A percentile compares a stretch with the other conserved stretches of the same genome.
These are phyloP conservation scores for Montipora sp. DNA, from an alignment of 64 coral and sea anemone genomes.

Conservation along the genomic window DNA sequence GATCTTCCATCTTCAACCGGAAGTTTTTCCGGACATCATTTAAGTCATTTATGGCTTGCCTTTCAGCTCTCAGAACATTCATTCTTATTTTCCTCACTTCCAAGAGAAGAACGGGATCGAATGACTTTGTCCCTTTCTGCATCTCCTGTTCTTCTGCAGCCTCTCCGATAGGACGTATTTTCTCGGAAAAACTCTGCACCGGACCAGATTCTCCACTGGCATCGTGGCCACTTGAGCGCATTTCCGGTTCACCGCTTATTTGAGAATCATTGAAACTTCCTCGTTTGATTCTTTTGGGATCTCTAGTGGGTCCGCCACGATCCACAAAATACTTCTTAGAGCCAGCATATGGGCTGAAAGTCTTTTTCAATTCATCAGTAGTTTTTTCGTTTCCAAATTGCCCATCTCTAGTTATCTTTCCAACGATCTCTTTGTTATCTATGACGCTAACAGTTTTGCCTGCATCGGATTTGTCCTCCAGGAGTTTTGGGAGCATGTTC, in stretches of 20 bases:
- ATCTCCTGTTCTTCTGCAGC: background rate
- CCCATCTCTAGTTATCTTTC: background rate
- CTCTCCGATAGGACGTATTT: background rate
- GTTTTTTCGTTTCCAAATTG: background rate
- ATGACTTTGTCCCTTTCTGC: background rate
- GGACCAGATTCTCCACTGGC: background rate
- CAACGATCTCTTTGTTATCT: background rate
- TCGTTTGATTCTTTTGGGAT: background rate
- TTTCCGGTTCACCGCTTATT: conserved; percentile 12
- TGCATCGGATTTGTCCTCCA: background rate
- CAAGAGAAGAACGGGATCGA: conserved; percentile 19
- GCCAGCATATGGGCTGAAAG: background rate
- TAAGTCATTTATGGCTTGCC: conserved; percentile 46
- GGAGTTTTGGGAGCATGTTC: background rate
- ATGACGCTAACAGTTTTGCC: background rate
- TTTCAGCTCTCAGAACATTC: conserved; percentile 54
- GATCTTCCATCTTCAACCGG: conserved; percentile 29
- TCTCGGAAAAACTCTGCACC: background rate
- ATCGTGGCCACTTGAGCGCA: background rate
- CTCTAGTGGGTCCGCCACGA: background rate
- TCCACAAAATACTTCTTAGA: background rate
- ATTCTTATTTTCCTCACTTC: conserved; percentile 41
- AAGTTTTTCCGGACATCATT: conserved; percentile 43
- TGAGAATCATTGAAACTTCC: background rate
- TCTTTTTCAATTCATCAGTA: background rate